These are phyloP conservation scores for Clamator glandarius DNA, from an alignment of 2,797 vertebrate genomes.

Conservation along the genomic window DNA sequence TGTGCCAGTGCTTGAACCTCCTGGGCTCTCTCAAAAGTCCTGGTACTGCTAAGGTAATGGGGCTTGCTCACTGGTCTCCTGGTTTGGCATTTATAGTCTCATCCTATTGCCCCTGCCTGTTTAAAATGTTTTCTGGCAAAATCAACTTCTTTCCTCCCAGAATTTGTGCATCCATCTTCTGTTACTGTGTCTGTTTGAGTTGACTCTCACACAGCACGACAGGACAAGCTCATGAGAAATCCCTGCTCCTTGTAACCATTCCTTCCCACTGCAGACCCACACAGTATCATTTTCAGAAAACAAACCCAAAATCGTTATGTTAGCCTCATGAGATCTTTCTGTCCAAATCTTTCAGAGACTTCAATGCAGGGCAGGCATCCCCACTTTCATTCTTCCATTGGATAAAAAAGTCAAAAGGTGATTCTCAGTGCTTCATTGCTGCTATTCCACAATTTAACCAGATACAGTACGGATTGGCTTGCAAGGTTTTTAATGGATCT, in stretches of 20 bases:
- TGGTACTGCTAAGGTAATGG: no score
- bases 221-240: neutral
- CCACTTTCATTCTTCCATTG: neutral
- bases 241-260: neutral
- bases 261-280: neutral
- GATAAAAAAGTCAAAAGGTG: neutral
- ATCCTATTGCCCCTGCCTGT: neutral
- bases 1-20: neutral
- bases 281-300: rapidly evolving
- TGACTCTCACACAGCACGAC: neutral
- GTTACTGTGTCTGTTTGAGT: neutral
- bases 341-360: neutral
- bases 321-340: neutral
- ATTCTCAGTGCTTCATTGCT: neutral
- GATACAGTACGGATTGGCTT: neutral
- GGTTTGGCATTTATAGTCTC: neutral
- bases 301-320: neutral
- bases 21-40: neutral
- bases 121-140: neutral
- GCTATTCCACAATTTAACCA: neutral
- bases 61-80: neutral
- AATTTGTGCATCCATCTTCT: neutral
- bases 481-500: neutral
- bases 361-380: neutral
- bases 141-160: neutral